Evolutionary conservation across 2,797 vertebrate genomes (phyloP).

Genomic region (Choloepus didactylus): DNA sequence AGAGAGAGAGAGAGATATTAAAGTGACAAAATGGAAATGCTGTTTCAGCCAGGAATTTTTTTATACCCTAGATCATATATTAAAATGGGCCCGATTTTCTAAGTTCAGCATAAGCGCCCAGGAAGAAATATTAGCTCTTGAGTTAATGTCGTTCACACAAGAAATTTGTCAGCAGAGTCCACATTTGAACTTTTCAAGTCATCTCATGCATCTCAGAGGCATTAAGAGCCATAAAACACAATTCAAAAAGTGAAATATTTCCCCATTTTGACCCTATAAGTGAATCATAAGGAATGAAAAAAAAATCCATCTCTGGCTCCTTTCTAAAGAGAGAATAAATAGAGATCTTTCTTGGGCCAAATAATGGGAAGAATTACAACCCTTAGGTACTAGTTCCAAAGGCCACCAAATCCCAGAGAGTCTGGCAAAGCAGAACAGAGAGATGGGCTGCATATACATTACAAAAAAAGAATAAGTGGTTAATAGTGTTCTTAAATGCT

Average conservation of each 20-base stretch:
- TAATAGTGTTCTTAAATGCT: conserved; percentile 71
- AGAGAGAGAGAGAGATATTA: too few relatives aligned
- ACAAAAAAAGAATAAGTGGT: background rate
- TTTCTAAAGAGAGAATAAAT: conserved; percentile 55
- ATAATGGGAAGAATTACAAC: conserved; percentile 16
- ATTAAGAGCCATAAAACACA: conserved; percentile 44
- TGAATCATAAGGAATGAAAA: conserved; percentile 42
- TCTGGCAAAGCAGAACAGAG: conserved; percentile 50
- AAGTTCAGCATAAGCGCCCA: conserved; percentile 56
- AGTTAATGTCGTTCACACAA: conserved; percentile 49
- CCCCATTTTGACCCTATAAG: conserved; percentile 37
- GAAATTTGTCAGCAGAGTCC: conserved; percentile 45
- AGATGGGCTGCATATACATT: background rate
- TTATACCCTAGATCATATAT: background rate
- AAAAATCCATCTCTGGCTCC: background rate
- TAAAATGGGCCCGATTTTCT: conserved; percentile 48
- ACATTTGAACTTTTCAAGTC: conserved; percentile 35
- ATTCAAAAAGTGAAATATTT: conserved; percentile 69
- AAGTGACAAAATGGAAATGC: background rate
- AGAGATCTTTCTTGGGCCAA: conserved; percentile 34
- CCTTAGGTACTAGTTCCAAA: background rate
- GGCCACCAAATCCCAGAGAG: conserved; percentile 52
- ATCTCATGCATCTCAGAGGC: conserved; percentile 24
- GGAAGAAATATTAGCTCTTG: conserved; percentile 64
- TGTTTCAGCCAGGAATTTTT: conserved; percentile 2